These are phyloP conservation scores for Microplitis manilae DNA, from an alignment of 2,888 invertebrate genomes.

Conservation along the genomic window DNA sequence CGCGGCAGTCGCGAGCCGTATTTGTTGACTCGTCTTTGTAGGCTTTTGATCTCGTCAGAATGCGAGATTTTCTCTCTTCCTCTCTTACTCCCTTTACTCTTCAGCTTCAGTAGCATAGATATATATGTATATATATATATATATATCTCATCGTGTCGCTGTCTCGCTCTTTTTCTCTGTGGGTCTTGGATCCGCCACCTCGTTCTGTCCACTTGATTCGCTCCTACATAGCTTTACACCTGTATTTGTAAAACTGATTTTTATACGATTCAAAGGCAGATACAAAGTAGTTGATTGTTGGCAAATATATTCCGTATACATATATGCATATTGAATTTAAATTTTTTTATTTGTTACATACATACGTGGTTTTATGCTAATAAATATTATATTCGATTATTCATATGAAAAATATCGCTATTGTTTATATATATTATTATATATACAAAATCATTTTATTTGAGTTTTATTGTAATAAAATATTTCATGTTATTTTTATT, in stretches of 20 bases:
- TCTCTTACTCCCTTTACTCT: slow-evolving; percentile 6
- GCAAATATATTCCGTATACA: neutral
- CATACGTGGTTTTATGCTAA: neutral
- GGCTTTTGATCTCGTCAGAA: slow-evolving; percentile 65
- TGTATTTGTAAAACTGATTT: slow-evolving; percentile 57
- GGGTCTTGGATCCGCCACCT: neutral
- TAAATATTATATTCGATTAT: too few species aligned
- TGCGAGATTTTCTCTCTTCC: slow-evolving; percentile 57
- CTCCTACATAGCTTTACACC: slow-evolving; percentile 57
- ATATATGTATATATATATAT: neutral
- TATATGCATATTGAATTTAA: slow-evolving; percentile 1
- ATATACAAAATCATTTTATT: too few species aligned
- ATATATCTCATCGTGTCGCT: neutral
- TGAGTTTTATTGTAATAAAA: too few species aligned
- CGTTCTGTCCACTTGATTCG: slow-evolving; percentile 21
- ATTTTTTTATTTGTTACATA: neutral
- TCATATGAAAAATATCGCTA: too few species aligned
- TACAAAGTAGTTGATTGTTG: slow-evolving; percentile 1
- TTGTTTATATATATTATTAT: too few species aligned
- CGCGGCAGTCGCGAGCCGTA: slow-evolving; percentile 53
- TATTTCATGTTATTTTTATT: too few species aligned
- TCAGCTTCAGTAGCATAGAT: neutral
- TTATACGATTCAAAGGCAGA: slow-evolving; percentile 45
- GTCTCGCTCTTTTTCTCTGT: slow-evolving; percentile 4
- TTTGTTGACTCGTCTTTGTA: slow-evolving; percentile 53